Base-by-base conservation (phyloP, 1,140 invertebrate genomes). In the Drosophila guanche region DNA sequence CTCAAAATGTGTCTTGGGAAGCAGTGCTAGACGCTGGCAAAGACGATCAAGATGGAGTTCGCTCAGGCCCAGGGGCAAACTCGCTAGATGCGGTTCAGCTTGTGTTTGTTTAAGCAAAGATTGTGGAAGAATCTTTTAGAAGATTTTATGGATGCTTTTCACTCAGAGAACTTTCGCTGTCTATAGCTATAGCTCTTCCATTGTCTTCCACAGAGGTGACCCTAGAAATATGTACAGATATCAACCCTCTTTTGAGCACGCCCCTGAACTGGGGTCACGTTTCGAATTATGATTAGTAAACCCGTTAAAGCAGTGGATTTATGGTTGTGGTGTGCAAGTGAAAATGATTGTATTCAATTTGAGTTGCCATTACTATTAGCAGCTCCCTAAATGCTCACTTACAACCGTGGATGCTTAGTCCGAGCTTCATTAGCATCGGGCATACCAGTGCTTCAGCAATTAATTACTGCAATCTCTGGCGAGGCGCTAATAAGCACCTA, bases 1-100 rank as follows among this genome's bases (percentile, higher is more conserved):
- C 83, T 79, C 71, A 86, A 88, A 83, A 85, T 47, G 60, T 74
- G 62, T 68, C 66, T 69, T 68, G 66, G 66, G 63, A 68, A 68
- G 66, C 51, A 20, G 29, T 68, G 53, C 33, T 37, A 37, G 10
- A 27, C 69, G 69, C 59, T 67, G 72, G 71, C 54, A 66, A 67
- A 60, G 53, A 55, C 66, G 33, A 56, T 40, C 62, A 56, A 41
- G 25, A 41, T 56, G 51, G 33, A 12, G 33, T 5, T 27, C 5
- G 7, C 41, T 43, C 8, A 8, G 29, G 25, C 5, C 6, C 60
- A 65, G 16, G 22, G 37, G 37, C 45, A 16, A 25, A 1, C 4
- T 45, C 40, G 23, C 12, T 3, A 27, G 3, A 37, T 12, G 4
- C 3, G 10, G 10, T 37, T 37, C 12, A 10, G 7, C 4, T 4